A percentile compares a stretch with the other conserved stretches of the same genome.
Evolutionary conservation across 2,797 vertebrate genomes (phyloP).

Genomic region (Staurois parvus): DNA sequence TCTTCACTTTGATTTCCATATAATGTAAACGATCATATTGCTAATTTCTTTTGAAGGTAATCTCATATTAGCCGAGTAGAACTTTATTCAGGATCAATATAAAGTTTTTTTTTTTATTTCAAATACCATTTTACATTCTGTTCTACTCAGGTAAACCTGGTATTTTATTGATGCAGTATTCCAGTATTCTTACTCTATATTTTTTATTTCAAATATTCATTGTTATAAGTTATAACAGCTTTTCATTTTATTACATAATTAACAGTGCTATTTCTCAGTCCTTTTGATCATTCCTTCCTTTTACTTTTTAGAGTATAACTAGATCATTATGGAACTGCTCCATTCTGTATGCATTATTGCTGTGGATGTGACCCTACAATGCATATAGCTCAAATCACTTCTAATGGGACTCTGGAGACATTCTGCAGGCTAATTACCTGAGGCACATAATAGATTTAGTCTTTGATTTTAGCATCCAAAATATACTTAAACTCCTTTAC

Average conservation of each 20-base stretch:
- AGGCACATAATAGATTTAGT: constrained; percentile 51
- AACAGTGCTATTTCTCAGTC: constrained; percentile 31
- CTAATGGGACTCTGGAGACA: constrained; percentile 54
- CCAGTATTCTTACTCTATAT: background rate
- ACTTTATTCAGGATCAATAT: background rate
- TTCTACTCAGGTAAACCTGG: too few species aligned
- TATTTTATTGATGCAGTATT: background rate
- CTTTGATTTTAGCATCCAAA: constrained; percentile 51
- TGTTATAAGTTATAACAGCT: constrained; percentile 22
- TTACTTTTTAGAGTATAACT: constrained; percentile 47
- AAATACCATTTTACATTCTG: background rate
- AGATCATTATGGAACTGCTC: constrained; percentile 50
- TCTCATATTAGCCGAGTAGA: background rate
- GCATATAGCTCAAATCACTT: constrained; percentile 50
- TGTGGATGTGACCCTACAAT: constrained; percentile 45
- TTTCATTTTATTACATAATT: constrained; percentile 42
- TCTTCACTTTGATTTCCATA: too few species aligned
- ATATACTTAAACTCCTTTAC: constrained; percentile 37
- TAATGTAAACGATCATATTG: background rate
- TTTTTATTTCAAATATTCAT: constrained; percentile 23
- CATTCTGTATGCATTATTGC: constrained; percentile 48
- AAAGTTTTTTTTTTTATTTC: background rate
- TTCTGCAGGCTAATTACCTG: constrained; percentile 57
- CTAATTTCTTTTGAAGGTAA: background rate
- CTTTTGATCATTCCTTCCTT: constrained; percentile 51